Evolutionary conservation across 2,113 vertebrate species (phyloP).

Genomic region (Crocuta crocuta): DNA sequence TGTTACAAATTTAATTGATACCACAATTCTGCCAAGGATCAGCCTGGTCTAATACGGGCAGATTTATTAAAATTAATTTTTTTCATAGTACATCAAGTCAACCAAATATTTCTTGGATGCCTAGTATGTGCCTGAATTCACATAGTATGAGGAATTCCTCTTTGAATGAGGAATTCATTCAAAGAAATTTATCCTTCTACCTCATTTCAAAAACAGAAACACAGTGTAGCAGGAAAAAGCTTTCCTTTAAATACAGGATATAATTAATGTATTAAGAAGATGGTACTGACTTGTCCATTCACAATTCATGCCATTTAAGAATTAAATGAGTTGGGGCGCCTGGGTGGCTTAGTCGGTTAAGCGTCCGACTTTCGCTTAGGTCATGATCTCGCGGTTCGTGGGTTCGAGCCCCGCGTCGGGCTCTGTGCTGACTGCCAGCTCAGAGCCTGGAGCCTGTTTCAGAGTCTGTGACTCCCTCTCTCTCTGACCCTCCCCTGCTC

Average conservation of each 20-base stretch:
- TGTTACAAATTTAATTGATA: not conserved
- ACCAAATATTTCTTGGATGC: not conserved
- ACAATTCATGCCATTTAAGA: not conserved
- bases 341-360: too few species aligned
- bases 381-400: too few species aligned
- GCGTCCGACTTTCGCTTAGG: too few species aligned
- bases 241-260: not conserved
- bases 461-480: too few species aligned
- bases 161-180: not conserved
- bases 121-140: not conserved
- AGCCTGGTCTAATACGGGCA: not conserved
- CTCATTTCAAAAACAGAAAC: not conserved
- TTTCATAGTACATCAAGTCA: not conserved
- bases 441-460: too few species aligned
- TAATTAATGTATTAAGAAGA: not conserved
- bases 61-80: not conserved
- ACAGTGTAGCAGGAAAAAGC: not conserved
- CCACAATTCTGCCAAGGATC: not conserved
- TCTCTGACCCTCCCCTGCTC: too few species aligned
- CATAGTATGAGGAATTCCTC: too few species aligned
- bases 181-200: not conserved
- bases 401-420: too few species aligned
- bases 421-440: too few species aligned
- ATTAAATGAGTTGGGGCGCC: not conserved
- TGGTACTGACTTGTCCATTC: not conserved